phyloP scores from a whole-genome alignment of 1,140 invertebrate species.

The Drosophila navojoa region DNA sequence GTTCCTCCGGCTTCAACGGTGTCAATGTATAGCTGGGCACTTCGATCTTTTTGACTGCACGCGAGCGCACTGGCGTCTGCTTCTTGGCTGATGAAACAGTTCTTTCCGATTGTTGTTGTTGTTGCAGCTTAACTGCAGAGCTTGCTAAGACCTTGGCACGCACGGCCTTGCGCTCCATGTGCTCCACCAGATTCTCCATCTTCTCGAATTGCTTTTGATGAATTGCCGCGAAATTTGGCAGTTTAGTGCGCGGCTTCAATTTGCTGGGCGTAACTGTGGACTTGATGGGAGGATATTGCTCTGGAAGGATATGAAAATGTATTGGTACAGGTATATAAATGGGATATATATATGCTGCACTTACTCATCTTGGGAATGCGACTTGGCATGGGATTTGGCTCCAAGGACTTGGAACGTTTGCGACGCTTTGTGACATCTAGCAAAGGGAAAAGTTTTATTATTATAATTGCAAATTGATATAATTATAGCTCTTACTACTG shows the following conservation, averaged over 20 bases:
- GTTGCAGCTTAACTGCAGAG: conserved; percentile 47
- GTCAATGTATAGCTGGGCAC: not conserved
- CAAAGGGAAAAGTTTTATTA: not conserved
- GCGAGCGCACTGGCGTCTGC: conserved; percentile 3
- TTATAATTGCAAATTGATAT: too few species aligned
- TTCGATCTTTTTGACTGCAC: conserved; percentile 44
- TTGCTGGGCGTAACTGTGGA: conserved; percentile 41
- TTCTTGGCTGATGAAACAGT: conserved; percentile 26
- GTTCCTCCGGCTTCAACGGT: not conserved
- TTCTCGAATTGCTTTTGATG: conserved; percentile 87
- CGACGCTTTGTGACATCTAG: conserved; percentile 66
- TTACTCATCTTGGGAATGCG: conserved; percentile 59
- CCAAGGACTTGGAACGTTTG: conserved; percentile 67
- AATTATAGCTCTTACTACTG: conserved; percentile 44
- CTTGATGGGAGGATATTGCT: not conserved
- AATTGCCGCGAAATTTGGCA: conserved; percentile 87
- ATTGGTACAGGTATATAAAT: not conserved
- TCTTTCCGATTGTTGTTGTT: conserved; percentile 17
- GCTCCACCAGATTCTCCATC: conserved; percentile 87
- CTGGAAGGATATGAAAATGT: conserved; percentile 13
- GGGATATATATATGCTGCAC: not conserved
- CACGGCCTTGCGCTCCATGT: conserved; percentile 85
- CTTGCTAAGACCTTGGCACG: conserved; percentile 83
- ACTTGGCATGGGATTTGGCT: conserved; percentile 33
- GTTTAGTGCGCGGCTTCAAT: conserved; percentile 82